phyloP scores from a whole-genome alignment of 1,140 invertebrate species.

The Heliconius melpomene region DNA sequence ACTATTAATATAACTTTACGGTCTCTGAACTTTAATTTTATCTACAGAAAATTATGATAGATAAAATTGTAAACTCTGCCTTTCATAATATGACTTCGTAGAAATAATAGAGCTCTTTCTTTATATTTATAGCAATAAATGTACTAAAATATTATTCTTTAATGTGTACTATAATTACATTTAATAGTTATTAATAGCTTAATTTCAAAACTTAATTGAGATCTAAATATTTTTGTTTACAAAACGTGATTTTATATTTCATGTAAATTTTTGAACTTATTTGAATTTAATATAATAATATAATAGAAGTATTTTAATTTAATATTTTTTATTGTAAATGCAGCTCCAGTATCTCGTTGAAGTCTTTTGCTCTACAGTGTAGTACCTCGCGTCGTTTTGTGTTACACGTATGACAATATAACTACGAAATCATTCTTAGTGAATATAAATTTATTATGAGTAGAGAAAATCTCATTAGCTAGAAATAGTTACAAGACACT shows the following conservation, averaged over 20 bases:
- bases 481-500: too few relatives aligned
- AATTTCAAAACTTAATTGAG: background rate
- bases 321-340: background rate
- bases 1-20: too few relatives aligned
- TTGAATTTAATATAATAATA: too few relatives aligned
- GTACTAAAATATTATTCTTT: background rate
- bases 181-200: background rate
- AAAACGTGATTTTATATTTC: background rate
- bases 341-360: background rate
- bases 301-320: too few relatives aligned
- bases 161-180: background rate
- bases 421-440: background rate
- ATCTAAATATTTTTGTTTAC: background rate
- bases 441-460: too few relatives aligned
- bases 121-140: background rate
- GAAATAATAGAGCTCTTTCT: background rate
- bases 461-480: too few relatives aligned
- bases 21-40: too few relatives aligned
- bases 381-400: background rate
- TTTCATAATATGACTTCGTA: too few relatives aligned
- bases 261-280: background rate
- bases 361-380: background rate
- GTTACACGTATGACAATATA: background rate
- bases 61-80: too few relatives aligned
- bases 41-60: too few relatives aligned